Evolutionary conservation across 23 tunicate genomes (phyloP), one percentile per base, ranked within the genome.

Genomic region (Clavelina lepadiformis): DNA sequence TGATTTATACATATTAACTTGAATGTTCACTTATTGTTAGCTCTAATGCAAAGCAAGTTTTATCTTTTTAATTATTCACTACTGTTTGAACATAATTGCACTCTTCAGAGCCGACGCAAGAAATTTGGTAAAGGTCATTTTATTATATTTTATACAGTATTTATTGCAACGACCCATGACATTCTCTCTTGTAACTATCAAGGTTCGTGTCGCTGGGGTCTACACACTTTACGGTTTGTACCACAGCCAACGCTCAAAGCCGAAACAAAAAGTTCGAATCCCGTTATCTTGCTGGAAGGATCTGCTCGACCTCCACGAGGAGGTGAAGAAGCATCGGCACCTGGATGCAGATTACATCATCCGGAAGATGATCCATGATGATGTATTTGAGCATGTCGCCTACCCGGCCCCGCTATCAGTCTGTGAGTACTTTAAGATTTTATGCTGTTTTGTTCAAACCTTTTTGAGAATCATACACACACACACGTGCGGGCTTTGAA

Each of bases 301-400:
- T 29, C 46, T 88, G 29, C 1, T 13, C 28, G 82, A 67, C 19
- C 64, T 88, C 3, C 81, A 68, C 35, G 29, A 80, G 37, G 87
- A 88, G 33, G 71, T 88, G 34, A 67, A 59, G 50, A 61, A 72
- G 5, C 77, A 68, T 23, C 59, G 68, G 63, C 96, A 88, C 41
- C 73, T 79, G 13, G 96, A 88, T 41, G 87, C 72, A 1, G 87
- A 69, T 47, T 88, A 88, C 82, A 73, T 88, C 73, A 60, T 79
- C 44, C 73, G 86, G 27, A 74, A 72, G 29, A 57, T 88, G 77
- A 80, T 50, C 34, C 45, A 68, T 26, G 82, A 79, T 38, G 56
- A 61, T 4, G 83, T 82, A 5, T 77, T 86, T 49, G 71, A 79
- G 13, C 38, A 56, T 51, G 70, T 75, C 19, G 95, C 95, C 20